These are phyloP conservation scores for Aleiodes sp. DNA, from an alignment of 1,140 invertebrate genomes.

Conservation along the genomic window DNA sequence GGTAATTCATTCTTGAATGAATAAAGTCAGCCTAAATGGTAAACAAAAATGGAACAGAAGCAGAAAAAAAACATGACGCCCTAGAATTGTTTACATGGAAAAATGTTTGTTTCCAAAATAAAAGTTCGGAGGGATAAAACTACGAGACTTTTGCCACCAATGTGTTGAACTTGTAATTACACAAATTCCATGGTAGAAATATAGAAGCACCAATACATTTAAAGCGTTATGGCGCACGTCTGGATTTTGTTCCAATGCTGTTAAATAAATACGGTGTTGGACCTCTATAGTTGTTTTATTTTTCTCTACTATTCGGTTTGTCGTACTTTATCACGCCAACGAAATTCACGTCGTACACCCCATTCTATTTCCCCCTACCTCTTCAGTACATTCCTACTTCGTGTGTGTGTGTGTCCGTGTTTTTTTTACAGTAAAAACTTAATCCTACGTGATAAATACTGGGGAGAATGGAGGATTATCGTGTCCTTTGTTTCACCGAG, in stretches of 20 bases:
- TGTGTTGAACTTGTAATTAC: constrained; percentile 10
- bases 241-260: neutral
- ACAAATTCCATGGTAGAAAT: neutral
- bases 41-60: too few species aligned
- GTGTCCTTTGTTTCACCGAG: neutral
- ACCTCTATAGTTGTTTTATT: neutral
- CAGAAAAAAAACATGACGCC: too few species aligned
- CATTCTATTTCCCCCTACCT: too few species aligned
- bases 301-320: neutral
- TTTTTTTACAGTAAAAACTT: neutral
- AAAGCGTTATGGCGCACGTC: constrained; percentile 10
- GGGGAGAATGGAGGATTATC: neutral
- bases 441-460: neutral
- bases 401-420: neutral
- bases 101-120: neutral
- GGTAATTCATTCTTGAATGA: too few species aligned
- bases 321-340: neutral
- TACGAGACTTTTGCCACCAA: neutral
- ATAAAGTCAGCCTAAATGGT: too few species aligned
- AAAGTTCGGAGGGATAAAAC: neutral
- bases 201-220: constrained; percentile 2
- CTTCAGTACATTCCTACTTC: neutral
- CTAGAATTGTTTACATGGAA: neutral
- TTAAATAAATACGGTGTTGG: constrained; percentile 1
- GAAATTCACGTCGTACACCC: constrained; percentile 1